Percentiles rank a stretch among this genome's conserved stretches.
Evolutionary conservation across 2,888 invertebrate species (phyloP).

Genomic region (Phragmatobia fuliginosa): DNA sequence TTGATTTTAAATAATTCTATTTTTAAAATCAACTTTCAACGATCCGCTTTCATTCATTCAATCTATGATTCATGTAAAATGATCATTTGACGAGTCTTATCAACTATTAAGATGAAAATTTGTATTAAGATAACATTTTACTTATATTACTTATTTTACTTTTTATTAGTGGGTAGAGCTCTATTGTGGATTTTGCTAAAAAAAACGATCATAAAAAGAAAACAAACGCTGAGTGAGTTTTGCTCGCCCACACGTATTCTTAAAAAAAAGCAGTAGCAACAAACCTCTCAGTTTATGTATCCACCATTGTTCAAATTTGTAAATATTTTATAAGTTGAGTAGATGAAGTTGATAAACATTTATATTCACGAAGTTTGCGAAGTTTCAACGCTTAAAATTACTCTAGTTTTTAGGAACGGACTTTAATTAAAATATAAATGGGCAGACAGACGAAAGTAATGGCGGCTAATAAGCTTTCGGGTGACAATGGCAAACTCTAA

Average conservation of each 20-base stretch:
- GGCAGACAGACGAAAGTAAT: constrained; percentile 61
- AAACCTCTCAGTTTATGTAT: not conserved
- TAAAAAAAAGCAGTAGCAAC: not conserved
- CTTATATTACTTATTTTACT: too few species aligned
- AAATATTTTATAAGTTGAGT: not conserved
- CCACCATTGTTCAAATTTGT: not conserved
- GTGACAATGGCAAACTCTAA: constrained; percentile 55
- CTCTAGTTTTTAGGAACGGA: constrained; percentile 32
- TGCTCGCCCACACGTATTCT: not conserved
- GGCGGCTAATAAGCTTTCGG: constrained; percentile 66
- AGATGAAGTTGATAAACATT: not conserved
- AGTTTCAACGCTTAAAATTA: constrained; percentile 6
- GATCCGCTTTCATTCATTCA: too few species aligned
- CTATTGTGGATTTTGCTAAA: not conserved
- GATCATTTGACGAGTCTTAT: not conserved
- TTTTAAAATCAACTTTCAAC: too few species aligned
- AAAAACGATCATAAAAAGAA: not conserved
- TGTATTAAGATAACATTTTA: not conserved
- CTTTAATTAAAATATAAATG: constrained; percentile 53
- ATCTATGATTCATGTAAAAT: not conserved
- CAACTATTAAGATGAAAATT: not conserved
- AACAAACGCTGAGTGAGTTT: not conserved
- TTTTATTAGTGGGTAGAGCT: not conserved
- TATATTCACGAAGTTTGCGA: not conserved
- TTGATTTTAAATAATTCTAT: too few species aligned